Percentiles rank a stretch among this genome's conserved stretches.
These are phyloP conservation scores for Drosophila ficusphila DNA, from an alignment of 1,140 invertebrate species.

Conservation along the genomic window DNA sequence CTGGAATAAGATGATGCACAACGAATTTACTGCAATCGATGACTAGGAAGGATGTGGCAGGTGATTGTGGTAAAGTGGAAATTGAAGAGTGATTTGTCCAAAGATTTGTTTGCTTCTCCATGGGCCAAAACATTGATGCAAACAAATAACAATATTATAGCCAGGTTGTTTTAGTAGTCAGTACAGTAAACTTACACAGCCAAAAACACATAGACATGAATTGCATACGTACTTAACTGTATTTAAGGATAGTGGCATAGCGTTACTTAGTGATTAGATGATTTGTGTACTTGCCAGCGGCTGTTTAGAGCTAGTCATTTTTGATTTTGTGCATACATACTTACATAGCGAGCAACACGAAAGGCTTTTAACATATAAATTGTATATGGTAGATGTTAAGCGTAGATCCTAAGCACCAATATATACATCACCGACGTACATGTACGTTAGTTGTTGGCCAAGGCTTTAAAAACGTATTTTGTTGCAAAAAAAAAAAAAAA, in stretches of 20 bases:
- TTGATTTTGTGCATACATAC: conserved; percentile 47
- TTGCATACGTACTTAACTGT: conserved; percentile 61
- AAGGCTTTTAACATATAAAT: conserved; percentile 63
- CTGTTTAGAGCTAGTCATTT: conserved; percentile 76
- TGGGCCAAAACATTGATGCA: conserved; percentile 9
- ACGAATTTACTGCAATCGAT: conserved; percentile 41
- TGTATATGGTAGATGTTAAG: conserved; percentile 33
- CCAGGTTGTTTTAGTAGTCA: conserved; percentile 64
- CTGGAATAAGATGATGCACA: conserved; percentile 7
- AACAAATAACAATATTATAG: conserved; percentile 46
- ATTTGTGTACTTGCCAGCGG: conserved; percentile 39
- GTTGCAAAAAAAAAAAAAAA: conserved; percentile 17
- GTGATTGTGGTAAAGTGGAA: conserved; percentile 19
- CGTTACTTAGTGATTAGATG: conserved; percentile 23
- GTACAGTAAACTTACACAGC: conserved; percentile 14
- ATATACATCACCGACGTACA: conserved; percentile 30
- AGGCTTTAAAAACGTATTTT: conserved; percentile 42
- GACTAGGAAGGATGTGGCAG: not conserved
- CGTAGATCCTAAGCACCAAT: conserved; percentile 34
- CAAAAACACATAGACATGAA: conserved; percentile 27
- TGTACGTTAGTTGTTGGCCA: conserved; percentile 33
- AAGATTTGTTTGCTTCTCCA: conserved; percentile 11
- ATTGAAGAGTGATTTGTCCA: conserved; percentile 24
- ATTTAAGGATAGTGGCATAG: conserved; percentile 46
- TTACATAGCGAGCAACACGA: conserved; percentile 45